phyloP scores from a whole-genome alignment of 2,888 invertebrate species.

The Rhopalosiphum nymphaeae region DNA sequence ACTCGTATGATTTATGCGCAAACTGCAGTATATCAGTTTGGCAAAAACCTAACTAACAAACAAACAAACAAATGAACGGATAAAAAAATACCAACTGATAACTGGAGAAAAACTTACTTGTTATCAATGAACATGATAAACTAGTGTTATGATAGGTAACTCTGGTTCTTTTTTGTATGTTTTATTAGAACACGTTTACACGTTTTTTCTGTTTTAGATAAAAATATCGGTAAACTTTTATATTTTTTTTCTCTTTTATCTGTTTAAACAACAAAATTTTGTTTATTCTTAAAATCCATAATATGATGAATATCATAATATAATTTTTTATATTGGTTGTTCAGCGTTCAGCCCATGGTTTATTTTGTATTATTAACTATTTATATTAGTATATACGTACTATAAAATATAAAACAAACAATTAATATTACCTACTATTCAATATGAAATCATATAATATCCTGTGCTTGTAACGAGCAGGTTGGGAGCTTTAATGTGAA shows the following conservation, averaged over 20 bases:
- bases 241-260: not conserved
- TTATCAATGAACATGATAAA: conserved; percentile 10
- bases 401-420: not conserved
- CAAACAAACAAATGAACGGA: not conserved
- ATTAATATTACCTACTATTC: not conserved
- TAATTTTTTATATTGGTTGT: not conserved
- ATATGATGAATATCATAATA: not conserved
- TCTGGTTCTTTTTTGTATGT: not conserved
- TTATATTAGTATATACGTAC: not conserved
- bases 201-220: not conserved
- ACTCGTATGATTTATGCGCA: conserved; percentile 35
- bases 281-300: not conserved
- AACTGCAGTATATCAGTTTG: not conserved
- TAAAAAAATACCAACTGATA: conserved; percentile 17
- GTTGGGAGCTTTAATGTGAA: not conserved
- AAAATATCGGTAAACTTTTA: not conserved
- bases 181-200: not conserved
- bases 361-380: not conserved
- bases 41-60: conserved; percentile 3
- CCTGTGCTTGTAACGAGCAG: not conserved
- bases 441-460: not conserved
- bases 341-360: not conserved
- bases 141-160: not conserved
- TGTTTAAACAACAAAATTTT: not conserved
- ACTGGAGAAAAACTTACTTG: conserved; percentile 11